Percentiles rank a stretch among this genome's conserved stretches.
Evolutionary conservation across 2,113 vertebrate genomes (phyloP).

Genomic region (Aspidoscelis tigris): DNA sequence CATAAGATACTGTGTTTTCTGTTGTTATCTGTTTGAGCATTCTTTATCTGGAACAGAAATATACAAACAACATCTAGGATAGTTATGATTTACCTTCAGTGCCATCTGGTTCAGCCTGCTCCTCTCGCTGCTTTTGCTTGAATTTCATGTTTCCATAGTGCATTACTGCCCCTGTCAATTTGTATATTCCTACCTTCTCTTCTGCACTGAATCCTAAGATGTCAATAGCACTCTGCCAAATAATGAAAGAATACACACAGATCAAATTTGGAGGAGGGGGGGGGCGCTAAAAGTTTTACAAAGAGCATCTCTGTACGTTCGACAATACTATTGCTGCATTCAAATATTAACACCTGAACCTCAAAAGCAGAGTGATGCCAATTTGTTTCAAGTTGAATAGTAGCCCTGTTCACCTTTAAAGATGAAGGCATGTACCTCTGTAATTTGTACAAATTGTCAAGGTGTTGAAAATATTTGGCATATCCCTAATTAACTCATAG

Average conservation of each 20-base stretch:
- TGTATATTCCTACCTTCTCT: constrained; percentile 81
- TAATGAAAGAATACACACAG: not conserved
- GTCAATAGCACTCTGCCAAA: constrained; percentile 76
- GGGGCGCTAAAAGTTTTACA: not conserved
- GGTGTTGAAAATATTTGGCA: no score
- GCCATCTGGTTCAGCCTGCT: constrained; percentile 65
- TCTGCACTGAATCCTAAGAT: constrained; percentile 78
- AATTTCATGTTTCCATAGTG: constrained; percentile 83
- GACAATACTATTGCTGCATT: not conserved
- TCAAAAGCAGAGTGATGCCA: no score
- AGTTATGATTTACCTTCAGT: constrained; percentile 69
- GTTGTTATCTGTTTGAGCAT: no score
- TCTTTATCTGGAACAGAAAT: no score
- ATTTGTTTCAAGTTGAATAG: no score
- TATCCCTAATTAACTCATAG: no score
- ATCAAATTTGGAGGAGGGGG: not conserved
- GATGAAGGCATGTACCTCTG: no score
- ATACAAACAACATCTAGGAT: no score
- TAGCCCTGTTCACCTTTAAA: no score
- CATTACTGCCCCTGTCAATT: constrained; percentile 78
- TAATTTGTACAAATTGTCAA: no score
- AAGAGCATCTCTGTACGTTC: not conserved
- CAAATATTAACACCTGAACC: no score
- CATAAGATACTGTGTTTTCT: no score
- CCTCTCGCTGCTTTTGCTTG: constrained; percentile 78